Conservation (phyloP, 2,113 vertebrate genomes). For the Scytalopus superciliaris region DNA sequence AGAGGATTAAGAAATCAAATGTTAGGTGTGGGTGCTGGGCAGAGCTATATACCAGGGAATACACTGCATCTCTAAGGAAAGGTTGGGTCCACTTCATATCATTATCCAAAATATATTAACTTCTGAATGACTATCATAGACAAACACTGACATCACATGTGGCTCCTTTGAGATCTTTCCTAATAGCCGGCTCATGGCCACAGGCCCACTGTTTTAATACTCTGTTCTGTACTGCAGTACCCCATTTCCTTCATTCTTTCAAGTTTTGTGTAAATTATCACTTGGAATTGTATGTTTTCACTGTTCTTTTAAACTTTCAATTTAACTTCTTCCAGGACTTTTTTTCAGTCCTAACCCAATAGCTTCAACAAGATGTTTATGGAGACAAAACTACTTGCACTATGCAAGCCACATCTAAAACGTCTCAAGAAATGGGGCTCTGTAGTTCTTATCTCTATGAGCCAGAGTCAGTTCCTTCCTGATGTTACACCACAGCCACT, state of each 20-base stretch:
- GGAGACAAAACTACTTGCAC: neutral
- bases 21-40: neutral
- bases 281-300: neutral
- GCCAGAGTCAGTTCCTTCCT: neutral
- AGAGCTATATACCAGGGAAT: neutral
- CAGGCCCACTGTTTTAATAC: neutral
- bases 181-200: neutral
- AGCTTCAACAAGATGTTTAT: neutral
- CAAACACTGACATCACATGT: neutral
- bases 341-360: neutral
- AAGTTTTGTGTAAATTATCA: neutral
- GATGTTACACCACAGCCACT: neutral
- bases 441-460: neutral
- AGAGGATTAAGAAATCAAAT: neutral
- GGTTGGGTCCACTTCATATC: neutral
- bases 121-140: neutral
- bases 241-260: neutral
- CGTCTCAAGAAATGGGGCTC: neutral
- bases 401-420: neutral
- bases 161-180: neutral
- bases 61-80: neutral
- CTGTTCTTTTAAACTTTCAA: neutral
- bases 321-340: neutral
- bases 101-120: neutral
- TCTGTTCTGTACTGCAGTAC: neutral